These are phyloP conservation scores for Drosophila kambysellisi DNA, from an alignment of 2,888 invertebrate species.

Conservation along the genomic window DNA sequence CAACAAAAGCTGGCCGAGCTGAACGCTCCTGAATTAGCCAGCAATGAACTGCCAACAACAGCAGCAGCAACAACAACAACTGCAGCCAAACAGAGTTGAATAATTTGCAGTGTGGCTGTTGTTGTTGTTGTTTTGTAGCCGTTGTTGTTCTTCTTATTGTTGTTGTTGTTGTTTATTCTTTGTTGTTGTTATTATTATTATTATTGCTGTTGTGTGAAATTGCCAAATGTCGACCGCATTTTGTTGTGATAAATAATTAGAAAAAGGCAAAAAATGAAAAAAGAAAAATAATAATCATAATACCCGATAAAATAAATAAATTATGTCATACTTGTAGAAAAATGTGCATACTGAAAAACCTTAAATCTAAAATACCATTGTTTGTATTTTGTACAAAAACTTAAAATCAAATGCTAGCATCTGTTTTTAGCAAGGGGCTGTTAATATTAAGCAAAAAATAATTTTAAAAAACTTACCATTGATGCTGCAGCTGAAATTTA, in stretches of 20 bases:
- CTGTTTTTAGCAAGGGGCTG: slow-evolving; percentile 46
- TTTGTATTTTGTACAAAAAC: slow-evolving; percentile 46
- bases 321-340: slow-evolving; percentile 52
- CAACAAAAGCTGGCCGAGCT: slow-evolving; percentile 54
- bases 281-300: slow-evolving; percentile 22
- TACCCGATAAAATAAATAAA: slow-evolving; percentile 30
- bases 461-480: slow-evolving; percentile 15
- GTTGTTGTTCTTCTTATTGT: slow-evolving; percentile 21
- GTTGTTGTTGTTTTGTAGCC: slow-evolving; percentile 40
- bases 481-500: slow-evolving; percentile 50
- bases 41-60: slow-evolving; percentile 56
- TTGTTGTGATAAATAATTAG: slow-evolving; percentile 82
- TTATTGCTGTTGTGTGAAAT: slow-evolving; percentile 51
- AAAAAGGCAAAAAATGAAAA: slow-evolving; percentile 43
- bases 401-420: slow-evolving; percentile 63
- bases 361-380: slow-evolving; percentile 13
- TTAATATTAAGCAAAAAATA: slow-evolving; percentile 38
- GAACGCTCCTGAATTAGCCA: slow-evolving; percentile 58
- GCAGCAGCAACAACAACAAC: slow-evolving; percentile 44
- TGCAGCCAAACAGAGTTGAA: slow-evolving; percentile 67
- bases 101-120: slow-evolving; percentile 16
- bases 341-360: slow-evolving; percentile 25
- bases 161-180: slow-evolving; percentile 12
- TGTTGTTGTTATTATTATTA: slow-evolving; percentile 37
- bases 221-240: slow-evolving; percentile 80